phyloP scores from a whole-genome alignment of 2,888 invertebrate genomes.

The Mantis religiosa region DNA sequence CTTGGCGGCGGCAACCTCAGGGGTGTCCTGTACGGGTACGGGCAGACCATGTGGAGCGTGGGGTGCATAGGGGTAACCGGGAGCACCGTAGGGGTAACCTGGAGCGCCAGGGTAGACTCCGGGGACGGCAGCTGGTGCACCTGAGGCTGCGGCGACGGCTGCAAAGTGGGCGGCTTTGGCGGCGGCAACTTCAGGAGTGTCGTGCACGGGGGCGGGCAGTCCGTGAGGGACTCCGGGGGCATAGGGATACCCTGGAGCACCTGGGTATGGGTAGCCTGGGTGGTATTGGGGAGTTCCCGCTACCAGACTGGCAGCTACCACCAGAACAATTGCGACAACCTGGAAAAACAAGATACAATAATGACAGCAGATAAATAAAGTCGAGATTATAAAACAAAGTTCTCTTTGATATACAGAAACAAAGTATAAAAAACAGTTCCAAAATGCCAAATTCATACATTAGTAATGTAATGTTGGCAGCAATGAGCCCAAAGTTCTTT shows the following conservation, averaged over 20 bases:
- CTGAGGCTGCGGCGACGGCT: slow-evolving; percentile 32
- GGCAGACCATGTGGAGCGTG: neutral
- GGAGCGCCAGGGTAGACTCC: neutral
- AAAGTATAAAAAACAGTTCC: too few relatives aligned
- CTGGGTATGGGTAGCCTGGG: neutral
- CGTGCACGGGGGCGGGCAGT: slow-evolving; percentile 32
- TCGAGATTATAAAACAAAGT: too few relatives aligned
- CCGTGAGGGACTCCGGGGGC: neutral
- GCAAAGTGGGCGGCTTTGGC: slow-evolving; percentile 35
- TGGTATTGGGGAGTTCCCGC: neutral
- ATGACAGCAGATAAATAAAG: too few relatives aligned
- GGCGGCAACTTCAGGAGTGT: slow-evolving; percentile 36
- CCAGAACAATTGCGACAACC: neutral
- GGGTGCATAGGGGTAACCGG: slow-evolving; percentile 37
- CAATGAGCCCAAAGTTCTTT: too few relatives aligned
- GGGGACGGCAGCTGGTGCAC: neutral
- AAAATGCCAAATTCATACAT: too few relatives aligned
- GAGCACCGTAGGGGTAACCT: slow-evolving; percentile 38
- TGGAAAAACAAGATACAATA: neutral
- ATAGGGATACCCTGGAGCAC: neutral
- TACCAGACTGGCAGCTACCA: neutral
- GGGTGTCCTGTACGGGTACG: slow-evolving; percentile 35
- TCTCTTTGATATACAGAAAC: too few relatives aligned
- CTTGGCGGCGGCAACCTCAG: slow-evolving; percentile 36
- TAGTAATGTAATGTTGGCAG: too few relatives aligned